Percentiles rank a stretch among this genome's conserved stretches.
phyloP scores from a whole-genome alignment of 2,113 vertebrate genomes.

The Abramis brama region DNA sequence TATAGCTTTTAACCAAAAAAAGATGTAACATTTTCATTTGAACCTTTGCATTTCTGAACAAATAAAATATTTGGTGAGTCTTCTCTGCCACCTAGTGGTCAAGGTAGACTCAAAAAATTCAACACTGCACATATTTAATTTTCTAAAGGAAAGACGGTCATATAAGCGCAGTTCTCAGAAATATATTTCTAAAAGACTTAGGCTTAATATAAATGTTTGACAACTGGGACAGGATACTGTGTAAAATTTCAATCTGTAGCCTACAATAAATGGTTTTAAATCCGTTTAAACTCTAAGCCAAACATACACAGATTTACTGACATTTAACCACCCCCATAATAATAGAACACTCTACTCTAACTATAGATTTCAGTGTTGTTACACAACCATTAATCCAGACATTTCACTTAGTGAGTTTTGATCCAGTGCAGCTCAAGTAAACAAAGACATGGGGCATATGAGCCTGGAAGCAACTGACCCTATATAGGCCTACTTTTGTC shows the following conservation, averaged over 20 bases:
- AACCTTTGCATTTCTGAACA: neutral
- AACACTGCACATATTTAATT: neutral
- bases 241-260: neutral
- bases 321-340: constrained; percentile 2
- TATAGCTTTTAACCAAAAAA: neutral
- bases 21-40: neutral
- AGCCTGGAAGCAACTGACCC: no score
- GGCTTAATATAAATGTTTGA: neutral
- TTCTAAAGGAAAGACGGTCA: neutral
- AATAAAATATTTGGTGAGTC: neutral
- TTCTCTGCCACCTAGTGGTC: constrained; percentile 38
- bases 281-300: constrained; percentile 3
- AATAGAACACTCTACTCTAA: neutral
- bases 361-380: constrained; percentile 1
- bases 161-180: neutral
- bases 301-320: constrained; percentile 18
- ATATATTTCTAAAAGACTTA: neutral
- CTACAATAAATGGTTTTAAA: constrained; percentile 24
- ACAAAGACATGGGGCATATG: neutral
- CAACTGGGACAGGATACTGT: neutral
- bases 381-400: constrained; percentile 15
- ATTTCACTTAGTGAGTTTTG: neutral
- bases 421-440: constrained; percentile 9
- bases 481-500: no score
- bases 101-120: neutral